Percentiles rank a stretch among this genome's conserved stretches.
Conservation (phyloP, 2,888 invertebrate species). For the Latheticus oryzae region DNA sequence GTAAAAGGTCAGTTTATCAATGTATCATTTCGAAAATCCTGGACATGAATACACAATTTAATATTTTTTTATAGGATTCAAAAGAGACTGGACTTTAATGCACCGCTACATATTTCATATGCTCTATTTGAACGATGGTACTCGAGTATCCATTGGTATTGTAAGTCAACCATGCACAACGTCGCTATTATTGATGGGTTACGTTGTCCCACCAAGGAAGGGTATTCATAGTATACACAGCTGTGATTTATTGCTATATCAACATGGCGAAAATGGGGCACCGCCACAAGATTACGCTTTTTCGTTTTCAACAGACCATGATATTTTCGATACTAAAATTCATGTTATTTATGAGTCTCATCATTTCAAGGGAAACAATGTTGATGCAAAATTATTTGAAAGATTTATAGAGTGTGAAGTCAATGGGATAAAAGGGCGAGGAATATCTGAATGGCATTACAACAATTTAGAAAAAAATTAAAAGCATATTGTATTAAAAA, state of each 20-base stretch:
- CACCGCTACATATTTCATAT: slow-evolving; percentile 85
- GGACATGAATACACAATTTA: too few relatives aligned
- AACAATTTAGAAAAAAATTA: slow-evolving; percentile 59
- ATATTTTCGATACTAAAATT: slow-evolving; percentile 67
- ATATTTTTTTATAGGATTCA: slow-evolving; percentile 68
- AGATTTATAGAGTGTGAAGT: slow-evolving; percentile 69
- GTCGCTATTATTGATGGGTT: slow-evolving; percentile 75
- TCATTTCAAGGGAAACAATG: slow-evolving; percentile 76
- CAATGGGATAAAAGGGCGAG: slow-evolving; percentile 75
- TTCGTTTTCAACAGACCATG: slow-evolving; percentile 70
- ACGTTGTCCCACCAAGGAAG: slow-evolving; percentile 67
- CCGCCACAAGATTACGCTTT: slow-evolving; percentile 74
- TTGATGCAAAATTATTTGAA: slow-evolving; percentile 77
- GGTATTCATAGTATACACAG: slow-evolving; percentile 69
- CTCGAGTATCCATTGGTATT: slow-evolving; percentile 76
- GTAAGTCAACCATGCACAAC: slow-evolving; percentile 80
- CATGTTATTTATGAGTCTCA: slow-evolving; percentile 72
- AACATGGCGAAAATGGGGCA: slow-evolving; percentile 77
- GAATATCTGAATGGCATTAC: slow-evolving; percentile 81
- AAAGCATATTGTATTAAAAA: slow-evolving; percentile 5
- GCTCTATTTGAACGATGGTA: slow-evolving; percentile 78
- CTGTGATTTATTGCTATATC: slow-evolving; percentile 74
- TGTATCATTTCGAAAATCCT: slow-evolving; percentile 4
- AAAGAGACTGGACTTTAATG: slow-evolving; percentile 80
- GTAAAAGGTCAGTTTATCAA: too few relatives aligned